Evolutionary conservation across 2,113 vertebrate genomes (phyloP), one percentile per base, ranked within the genome.

Genomic region (Rostratula benghalensis): DNA sequence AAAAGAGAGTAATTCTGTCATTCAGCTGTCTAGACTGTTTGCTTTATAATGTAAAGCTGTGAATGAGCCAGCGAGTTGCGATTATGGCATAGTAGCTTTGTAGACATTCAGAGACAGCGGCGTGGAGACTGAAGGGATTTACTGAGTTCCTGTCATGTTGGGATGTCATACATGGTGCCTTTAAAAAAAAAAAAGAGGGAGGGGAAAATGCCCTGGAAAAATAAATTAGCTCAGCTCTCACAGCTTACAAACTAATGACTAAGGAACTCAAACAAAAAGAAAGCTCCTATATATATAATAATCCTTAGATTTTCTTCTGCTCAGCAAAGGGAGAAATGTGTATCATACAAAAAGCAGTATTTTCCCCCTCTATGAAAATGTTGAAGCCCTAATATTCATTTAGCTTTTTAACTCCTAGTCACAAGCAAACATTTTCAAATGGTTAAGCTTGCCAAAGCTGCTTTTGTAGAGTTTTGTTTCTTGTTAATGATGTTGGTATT

Each of bases 11-110:
- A 95, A 97, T 98, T 96, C 96, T 98, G 97, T 98, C 98, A 98
- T 98, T 98, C 98, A 97, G 97, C 97, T 97, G 97, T 97, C 97
- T 98, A 98, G 98, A 98, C 98, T 97, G 98, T 98, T 98, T 98
- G 97, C 96, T 98, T 98, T 98, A 97, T 97, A 97, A 96, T 97
- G 97, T 95, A 97, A 98, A 98, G 97, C 97, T 95, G 92, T 91
- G 95, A 97, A 95, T 97, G 97, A 98, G 96, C 97, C 93, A 97
- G 94, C 25, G 90, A 90, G 95, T 95, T 97, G 94, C 79, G 30
- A 92, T 97, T 95, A 77, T 95, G 95, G 93, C 95, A 92, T 83
- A 86, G 95, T 8, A 97, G 98, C 97, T 98, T 98, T 98, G 89
- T 63, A 97, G 96, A 97, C 96, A 97, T 98, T 98, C 97, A 98